Evolutionary conservation across 2,888 invertebrate species (phyloP).

Genomic region (Chironomus tentans): DNA sequence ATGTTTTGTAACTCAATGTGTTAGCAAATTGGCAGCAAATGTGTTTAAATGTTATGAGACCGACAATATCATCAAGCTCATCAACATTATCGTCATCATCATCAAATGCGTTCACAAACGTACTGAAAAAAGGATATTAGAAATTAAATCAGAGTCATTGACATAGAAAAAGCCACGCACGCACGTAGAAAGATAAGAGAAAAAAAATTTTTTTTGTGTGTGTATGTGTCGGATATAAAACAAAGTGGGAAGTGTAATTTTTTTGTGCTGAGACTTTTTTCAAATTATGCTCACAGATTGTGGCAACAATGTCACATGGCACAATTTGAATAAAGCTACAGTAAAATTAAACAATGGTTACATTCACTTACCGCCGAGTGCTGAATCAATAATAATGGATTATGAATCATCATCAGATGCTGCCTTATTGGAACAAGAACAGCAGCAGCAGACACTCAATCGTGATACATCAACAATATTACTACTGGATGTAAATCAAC

Average conservation of each 20-base stretch:
- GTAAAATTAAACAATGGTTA: slow-evolving; percentile 25
- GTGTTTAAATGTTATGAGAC: too few species aligned
- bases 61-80: too few species aligned
- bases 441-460: slow-evolving; percentile 1
- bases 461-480: background rate
- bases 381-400: slow-evolving; percentile 25
- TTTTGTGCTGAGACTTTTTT: background rate
- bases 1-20: too few species aligned
- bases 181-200: too few species aligned
- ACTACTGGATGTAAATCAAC: slow-evolving; percentile 13
- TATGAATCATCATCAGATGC: slow-evolving; percentile 25
- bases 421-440: slow-evolving; percentile 5
- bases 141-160: too few species aligned
- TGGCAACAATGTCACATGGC: slow-evolving; percentile 17
- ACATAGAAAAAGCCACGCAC: too few species aligned
- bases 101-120: too few species aligned
- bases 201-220: too few species aligned
- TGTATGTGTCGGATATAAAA: too few species aligned
- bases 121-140: too few species aligned
- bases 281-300: slow-evolving; percentile 26
- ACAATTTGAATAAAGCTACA: slow-evolving; percentile 16
- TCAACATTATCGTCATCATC: too few species aligned
- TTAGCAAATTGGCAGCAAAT: too few species aligned
- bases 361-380: slow-evolving; percentile 14
- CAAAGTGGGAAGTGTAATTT: background rate